A percentile compares a stretch with the other conserved stretches of the same genome.
Conservation (phyloP, 2,113 vertebrate genomes). For the Brachypodius melanocephalos region DNA sequence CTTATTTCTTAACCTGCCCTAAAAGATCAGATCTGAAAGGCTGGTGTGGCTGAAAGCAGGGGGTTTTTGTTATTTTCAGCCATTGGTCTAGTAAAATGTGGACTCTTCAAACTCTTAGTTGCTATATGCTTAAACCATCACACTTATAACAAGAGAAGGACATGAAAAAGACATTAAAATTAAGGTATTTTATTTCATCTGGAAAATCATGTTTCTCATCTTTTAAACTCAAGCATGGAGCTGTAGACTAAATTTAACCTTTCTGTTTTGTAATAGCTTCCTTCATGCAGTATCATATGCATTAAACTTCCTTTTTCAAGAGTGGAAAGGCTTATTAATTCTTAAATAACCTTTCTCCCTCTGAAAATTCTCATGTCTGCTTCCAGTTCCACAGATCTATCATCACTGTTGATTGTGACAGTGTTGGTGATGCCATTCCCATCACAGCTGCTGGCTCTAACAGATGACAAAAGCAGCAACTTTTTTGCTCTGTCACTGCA, state of each 20-base stretch:
- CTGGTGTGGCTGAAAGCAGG: background rate
- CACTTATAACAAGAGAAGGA: background rate
- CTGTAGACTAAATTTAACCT: background rate
- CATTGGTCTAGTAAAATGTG: background rate
- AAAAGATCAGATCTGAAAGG: background rate
- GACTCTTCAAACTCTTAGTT: background rate
- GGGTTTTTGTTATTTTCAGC: background rate
- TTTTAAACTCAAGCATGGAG: background rate
- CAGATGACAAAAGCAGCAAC: conserved; percentile 22
- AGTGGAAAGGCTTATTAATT: background rate
- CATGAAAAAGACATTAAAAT: background rate
- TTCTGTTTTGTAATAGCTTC: background rate
- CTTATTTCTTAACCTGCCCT: background rate
- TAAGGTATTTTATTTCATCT: background rate
- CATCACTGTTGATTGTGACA: background rate
- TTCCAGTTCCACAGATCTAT: background rate
- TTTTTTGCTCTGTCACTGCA: conserved; percentile 13
- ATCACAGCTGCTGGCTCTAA: background rate
- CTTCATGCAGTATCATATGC: background rate
- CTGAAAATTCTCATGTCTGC: background rate
- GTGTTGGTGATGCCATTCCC: background rate
- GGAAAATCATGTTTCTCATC: background rate
- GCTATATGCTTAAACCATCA: background rate
- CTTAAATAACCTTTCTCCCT: background rate
- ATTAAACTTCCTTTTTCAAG: background rate